Percentiles rank a stretch among this genome's conserved stretches.
Evolutionary conservation across 2,888 invertebrate species (phyloP).

Genomic region (Empis livida): DNA sequence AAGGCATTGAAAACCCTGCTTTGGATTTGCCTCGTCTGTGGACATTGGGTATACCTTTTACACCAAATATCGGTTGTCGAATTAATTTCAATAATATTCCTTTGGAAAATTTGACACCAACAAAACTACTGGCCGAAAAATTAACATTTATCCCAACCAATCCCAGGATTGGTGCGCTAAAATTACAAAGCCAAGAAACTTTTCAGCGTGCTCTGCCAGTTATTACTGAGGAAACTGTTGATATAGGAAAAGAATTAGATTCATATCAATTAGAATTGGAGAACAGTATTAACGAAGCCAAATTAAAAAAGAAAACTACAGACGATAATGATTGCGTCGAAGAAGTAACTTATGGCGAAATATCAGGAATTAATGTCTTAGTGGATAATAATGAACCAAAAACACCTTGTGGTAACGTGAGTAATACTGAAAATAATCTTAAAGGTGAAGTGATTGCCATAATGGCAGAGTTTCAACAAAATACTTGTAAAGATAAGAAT

Average conservation of each 20-base stretch:
- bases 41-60: conserved; percentile 27
- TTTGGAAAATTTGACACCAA: conserved; percentile 25
- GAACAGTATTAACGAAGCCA: conserved; percentile 36
- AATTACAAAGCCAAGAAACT: conserved; percentile 5
- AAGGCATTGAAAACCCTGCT: conserved; percentile 18
- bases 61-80: conserved; percentile 30
- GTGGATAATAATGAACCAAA: not conserved
- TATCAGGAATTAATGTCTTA: not conserved
- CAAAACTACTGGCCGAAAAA: conserved; percentile 29
- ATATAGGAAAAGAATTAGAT: conserved; percentile 34
- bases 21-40: conserved; percentile 10
- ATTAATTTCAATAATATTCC: conserved; percentile 23
- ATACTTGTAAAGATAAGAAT: not conserved
- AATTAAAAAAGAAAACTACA: conserved; percentile 20
- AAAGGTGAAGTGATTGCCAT: not conserved
- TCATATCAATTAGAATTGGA: conserved; percentile 34
- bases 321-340: not conserved
- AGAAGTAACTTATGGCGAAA: not conserved
- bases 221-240: conserved; percentile 29
- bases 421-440: not conserved
- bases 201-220: conserved; percentile 20
- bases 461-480: not conserved
- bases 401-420: not conserved
- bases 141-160: conserved; percentile 27
- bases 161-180: conserved; percentile 11